These are phyloP conservation scores for Listronotus oregonensis DNA, from an alignment of 1,140 invertebrate species.

Conservation along the genomic window DNA sequence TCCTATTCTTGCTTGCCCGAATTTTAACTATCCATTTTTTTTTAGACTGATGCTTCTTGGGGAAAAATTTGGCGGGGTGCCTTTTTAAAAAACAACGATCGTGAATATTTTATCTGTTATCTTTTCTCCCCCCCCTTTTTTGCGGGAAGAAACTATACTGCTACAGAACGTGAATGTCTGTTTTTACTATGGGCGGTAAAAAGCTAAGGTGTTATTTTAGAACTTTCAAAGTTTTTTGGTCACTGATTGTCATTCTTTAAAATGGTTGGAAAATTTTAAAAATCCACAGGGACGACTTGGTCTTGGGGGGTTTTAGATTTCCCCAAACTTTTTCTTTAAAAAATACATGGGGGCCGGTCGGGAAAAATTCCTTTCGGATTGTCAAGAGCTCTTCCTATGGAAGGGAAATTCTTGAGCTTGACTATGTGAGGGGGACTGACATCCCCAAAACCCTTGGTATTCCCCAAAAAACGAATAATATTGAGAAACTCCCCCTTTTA, in stretches of 20 bases:
- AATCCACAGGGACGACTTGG: slow-evolving; percentile 55
- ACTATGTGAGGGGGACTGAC: too few species aligned
- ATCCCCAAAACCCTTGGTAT: slow-evolving; percentile 21
- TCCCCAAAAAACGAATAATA: slow-evolving; percentile 2
- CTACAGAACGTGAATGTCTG: slow-evolving; percentile 59
- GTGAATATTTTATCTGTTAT: slow-evolving; percentile 22
- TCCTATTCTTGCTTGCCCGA: too few species aligned
- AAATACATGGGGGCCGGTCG: slow-evolving; percentile 53
- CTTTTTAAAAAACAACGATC: slow-evolving; percentile 27
- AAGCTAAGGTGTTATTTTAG: slow-evolving; percentile 55
- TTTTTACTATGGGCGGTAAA: slow-evolving; percentile 56
- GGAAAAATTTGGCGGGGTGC: slow-evolving; percentile 38
- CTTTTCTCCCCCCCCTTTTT: slow-evolving; percentile 17
- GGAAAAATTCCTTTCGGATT: slow-evolving; percentile 12
- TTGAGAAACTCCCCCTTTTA: slow-evolving; percentile 27
- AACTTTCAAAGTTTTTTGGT: slow-evolving; percentile 55
- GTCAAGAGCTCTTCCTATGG: too few species aligned
- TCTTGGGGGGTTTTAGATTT: slow-evolving; percentile 56
- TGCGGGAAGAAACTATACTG: slow-evolving; percentile 54
- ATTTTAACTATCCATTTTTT: slow-evolving; percentile 45
- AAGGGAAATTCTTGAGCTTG: not conserved
- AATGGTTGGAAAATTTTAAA: slow-evolving; percentile 55
- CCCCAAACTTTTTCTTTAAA: slow-evolving; percentile 53
- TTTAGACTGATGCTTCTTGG: slow-evolving; percentile 43
- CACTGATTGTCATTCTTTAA: too few species aligned